Base-by-base conservation (phyloP, 2,797 vertebrate species). In the Spea hammondii region DNA sequence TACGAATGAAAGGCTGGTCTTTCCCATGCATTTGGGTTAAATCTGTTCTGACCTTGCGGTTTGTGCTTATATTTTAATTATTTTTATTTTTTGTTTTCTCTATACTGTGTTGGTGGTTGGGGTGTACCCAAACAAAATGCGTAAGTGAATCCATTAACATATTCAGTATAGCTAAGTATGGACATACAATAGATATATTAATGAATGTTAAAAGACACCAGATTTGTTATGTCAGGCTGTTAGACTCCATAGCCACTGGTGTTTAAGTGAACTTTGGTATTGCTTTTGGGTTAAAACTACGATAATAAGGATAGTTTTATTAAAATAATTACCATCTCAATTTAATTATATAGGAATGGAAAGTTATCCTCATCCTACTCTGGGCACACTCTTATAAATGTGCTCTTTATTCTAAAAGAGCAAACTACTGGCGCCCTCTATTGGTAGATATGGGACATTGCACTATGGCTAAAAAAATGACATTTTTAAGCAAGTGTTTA, bases 21-120 rank as follows among this genome's bases (percentile, higher is more conserved):
- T 91, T 93, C 91, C 91, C 92, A 93, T 86, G 91, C 86, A 84
- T 91, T 84, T 85, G 79, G 86, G 86, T 85, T 84, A 74, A 76
- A 83, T 81, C 80, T 44, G 14, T 32, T 80, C 45, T 87, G 89
- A 88, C 90, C 90, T 88, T 85, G 75, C 13, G 55, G 77, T 76
- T 80, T 66, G 69, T 70, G 76, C 11, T 76, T 83, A 85, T 83
- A 83, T 70, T 70, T 17, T 62, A 17, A 17, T 12, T 17, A 12
- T 59, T 5, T 59, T 4, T 59, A 12, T 59, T 59, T 10, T 59
- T 59, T 59, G 12, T 59, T 32, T 32, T 32, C 32, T 32, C 32
- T 32, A 32, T 32, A 32, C 32, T 32, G 32, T 32, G 2, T 32
- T 32, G 32, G 32, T 32, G 32, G 32, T 32, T 32, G 32, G 32